Conservation (phyloP, 2,113 vertebrate species). For the Clarias gariepinus region DNA sequence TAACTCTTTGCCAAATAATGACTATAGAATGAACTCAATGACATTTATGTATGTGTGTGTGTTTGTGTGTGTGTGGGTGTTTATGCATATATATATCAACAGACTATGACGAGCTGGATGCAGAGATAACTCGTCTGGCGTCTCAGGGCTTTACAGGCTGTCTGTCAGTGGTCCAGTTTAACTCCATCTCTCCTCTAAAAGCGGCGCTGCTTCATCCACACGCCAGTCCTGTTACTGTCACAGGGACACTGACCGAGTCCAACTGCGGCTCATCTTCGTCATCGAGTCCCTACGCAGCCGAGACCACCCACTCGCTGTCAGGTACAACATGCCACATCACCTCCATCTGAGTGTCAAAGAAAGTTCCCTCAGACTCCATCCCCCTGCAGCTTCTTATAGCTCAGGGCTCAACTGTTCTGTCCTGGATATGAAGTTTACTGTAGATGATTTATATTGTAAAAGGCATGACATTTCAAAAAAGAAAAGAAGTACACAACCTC, state of each 20-base stretch:
- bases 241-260: conserved; percentile 78
- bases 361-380: not conserved
- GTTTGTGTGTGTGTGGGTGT: not conserved
- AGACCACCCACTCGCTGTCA: conserved; percentile 84
- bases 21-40: not conserved
- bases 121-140: conserved; percentile 77
- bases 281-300: conserved; percentile 75
- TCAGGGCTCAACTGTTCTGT: not conserved
- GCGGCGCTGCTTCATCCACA: conserved; percentile 77
- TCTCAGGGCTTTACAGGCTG: conserved; percentile 87
- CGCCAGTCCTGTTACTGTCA: conserved; percentile 73
- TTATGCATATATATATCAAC: not conserved
- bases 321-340: conserved; percentile 67
- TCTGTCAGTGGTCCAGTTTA: conserved; percentile 87
- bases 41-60: not conserved
- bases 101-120: conserved; percentile 72
- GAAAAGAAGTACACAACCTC: not conserved
- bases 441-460: not conserved
- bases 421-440: not conserved
- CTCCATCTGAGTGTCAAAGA: not conserved
- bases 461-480: too few relatives aligned
- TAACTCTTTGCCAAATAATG: not conserved
- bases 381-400: not conserved
- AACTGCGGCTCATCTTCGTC: conserved; percentile 75
- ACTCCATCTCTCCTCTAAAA: conserved; percentile 86